Evolutionary conservation across 2,113 vertebrate species (phyloP), one percentile per base, ranked within the genome.

Genomic region (Athene noctua): DNA sequence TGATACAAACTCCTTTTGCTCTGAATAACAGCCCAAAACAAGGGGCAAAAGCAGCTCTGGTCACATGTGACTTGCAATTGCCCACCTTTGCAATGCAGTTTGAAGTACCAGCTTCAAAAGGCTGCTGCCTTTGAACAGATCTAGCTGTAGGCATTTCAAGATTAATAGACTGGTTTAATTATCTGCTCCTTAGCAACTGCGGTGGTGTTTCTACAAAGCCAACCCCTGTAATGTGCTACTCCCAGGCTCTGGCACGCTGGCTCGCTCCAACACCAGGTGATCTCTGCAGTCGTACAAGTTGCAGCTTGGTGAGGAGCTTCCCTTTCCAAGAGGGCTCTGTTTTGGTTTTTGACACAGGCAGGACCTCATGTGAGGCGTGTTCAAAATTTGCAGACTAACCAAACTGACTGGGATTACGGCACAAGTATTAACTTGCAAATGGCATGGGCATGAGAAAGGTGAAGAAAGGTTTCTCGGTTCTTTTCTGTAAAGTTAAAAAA

Each of bases 141-240:
- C 77, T 93, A 73, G 88, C 88, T 93, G 79, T 88, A 80, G 95
- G 94, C 90, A 55, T 42, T 86, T 86, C 32, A 77, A 83, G 80
- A 86, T 80, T 74, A 97, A 85, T 87, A 78, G 72, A 36, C 67
- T 57, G 25, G 29, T 59, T 96, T 96, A 95, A 86, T 94, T 80
- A 94, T 20, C n/a, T 66, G 34, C 88, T 94, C 47, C 88, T 46
- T 90, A 94, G 85, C 75, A 93, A 90, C 79, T 1, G 1, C 36
- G 59, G 1, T 85, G 91, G 54, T 90, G 44, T 82, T 91, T 90
- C 80, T 82, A 80, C 71, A 80, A 59, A 94, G 54, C 18, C 40
- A 90, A 1, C 20, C n/a, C 55, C 59, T 27, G 8, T 29, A 58
- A 72, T 0, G 10, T 46, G 38, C 79, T 88, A 1, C 55, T 93